These are phyloP conservation scores for Tachysurus vachellii DNA, from an alignment of 2,113 vertebrate species.

Conservation along the genomic window DNA sequence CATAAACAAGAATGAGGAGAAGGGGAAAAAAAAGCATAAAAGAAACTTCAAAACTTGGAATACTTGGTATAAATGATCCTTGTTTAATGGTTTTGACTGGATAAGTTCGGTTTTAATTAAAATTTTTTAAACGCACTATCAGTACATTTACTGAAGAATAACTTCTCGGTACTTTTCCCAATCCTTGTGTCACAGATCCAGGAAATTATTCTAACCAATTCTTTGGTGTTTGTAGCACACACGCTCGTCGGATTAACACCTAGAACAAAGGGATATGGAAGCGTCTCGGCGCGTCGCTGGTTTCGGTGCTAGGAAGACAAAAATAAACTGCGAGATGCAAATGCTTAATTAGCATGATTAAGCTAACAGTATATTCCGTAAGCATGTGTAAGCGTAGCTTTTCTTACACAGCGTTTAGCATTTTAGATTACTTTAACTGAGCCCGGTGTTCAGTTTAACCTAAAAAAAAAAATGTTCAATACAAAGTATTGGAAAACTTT, in stretches of 20 bases:
- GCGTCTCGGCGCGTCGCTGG: background rate
- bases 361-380: background rate
- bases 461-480: background rate
- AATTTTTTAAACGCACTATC: no score
- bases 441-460: background rate
- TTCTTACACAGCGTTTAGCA: background rate
- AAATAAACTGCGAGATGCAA: background rate
- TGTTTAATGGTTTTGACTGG: conserved; percentile 60
- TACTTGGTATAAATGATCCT: conserved; percentile 50
- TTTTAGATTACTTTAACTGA: background rate
- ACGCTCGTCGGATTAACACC: background rate
- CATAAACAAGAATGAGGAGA: background rate
- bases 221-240: background rate
- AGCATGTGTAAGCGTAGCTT: background rate
- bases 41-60: conserved; percentile 46
- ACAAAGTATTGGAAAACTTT: background rate
- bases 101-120: background rate
- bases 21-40: conserved; percentile 31
- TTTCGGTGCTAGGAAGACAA: background rate
- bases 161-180: no score
- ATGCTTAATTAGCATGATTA: background rate
- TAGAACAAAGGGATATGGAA: background rate
- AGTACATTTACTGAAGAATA: no score
- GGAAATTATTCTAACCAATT: background rate
- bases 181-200: no score